These are phyloP conservation scores for Ptychadena robeensis DNA, from an alignment of 2,797 vertebrate species.

Conservation along the genomic window DNA sequence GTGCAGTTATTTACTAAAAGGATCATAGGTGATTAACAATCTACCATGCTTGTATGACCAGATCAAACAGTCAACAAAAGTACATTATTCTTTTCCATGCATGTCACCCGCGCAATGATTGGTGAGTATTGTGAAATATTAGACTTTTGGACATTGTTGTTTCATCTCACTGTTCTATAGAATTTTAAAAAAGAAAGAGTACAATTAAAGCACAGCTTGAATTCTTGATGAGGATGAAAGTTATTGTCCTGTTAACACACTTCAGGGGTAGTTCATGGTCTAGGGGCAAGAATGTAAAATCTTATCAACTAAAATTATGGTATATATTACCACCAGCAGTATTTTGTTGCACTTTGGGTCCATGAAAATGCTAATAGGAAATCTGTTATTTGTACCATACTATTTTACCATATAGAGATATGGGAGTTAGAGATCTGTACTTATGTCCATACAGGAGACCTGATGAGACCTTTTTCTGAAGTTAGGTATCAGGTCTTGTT, in stretches of 20 bases:
- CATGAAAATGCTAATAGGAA: too few species aligned
- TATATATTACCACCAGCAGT: neutral
- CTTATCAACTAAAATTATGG: neutral
- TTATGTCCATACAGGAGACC: too few species aligned
- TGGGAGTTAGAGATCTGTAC: too few species aligned
- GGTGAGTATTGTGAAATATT: neutral
- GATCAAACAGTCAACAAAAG: neutral
- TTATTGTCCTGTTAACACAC: too few species aligned
- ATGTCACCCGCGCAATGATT: neutral
- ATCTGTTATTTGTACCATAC: too few species aligned
- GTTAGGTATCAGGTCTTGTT: too few species aligned
- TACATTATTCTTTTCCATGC: neutral
- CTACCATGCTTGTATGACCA: neutral
- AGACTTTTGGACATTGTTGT: neutral
- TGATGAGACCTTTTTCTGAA: too few species aligned
- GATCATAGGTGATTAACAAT: neutral
- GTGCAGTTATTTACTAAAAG: neutral
- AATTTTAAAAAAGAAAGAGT: neutral
- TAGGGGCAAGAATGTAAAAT: too few species aligned
- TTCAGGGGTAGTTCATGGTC: too few species aligned
- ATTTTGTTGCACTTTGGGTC: too few species aligned
- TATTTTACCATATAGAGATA: too few species aligned
- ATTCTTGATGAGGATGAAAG: too few species aligned
- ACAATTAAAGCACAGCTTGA: neutral
- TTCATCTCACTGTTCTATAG: neutral